Evolutionary conservation across 2,113 vertebrate genomes (phyloP), one percentile per base, ranked within the genome.

Genomic region (Hymenochirus boettgeri): DNA sequence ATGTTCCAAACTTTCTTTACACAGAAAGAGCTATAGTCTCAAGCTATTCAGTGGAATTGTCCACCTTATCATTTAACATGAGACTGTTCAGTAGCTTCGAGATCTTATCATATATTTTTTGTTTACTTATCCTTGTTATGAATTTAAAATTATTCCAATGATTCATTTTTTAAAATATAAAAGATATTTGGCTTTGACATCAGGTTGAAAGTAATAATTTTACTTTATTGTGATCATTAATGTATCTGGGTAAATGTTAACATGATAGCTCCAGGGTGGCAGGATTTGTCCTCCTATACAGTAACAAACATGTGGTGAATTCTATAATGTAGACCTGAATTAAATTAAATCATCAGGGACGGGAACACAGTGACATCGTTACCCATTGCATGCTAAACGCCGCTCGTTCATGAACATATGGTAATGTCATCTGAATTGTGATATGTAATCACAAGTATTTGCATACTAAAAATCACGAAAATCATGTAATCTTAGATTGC

Each of bases 271-370:
- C 65, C 65, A 69, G 65, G 65, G 65, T 69, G 65, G 65, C 65
- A 69, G 65, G 31, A 59, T 69, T 60, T n/a, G 35, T 60, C 65
- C 65, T 69, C 17, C 29, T 69, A 69, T 69, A 69, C 37, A 60
- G 47, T 35, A 60, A 69, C 33, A 60, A 69, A n/a, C 57, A 46
- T 24, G 52, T 59, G 22, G 48, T 7, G 46, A 29, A 2, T 13
- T 8, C 17, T 33, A 35, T n/a, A 17, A 57, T 57, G 25, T 57
- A 65, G 31, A 37, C 18, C n/a, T 22, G 27, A 19, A 47, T 47
- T 47, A 56, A 54, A 33, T 12, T 10, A 65, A 65, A 33, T 22
- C 42, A 13, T 12, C 6, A 7, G 48, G 19, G 46, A 19, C n/a
- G 2, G 12, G 8, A 48, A 3, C 19, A 48, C 39, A 42, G 39